Percentiles rank a stretch among this genome's conserved stretches.
These are phyloP conservation scores for Cichlasoma orientale DNA, from an alignment of 2,797 vertebrate species.

Conservation along the genomic window DNA sequence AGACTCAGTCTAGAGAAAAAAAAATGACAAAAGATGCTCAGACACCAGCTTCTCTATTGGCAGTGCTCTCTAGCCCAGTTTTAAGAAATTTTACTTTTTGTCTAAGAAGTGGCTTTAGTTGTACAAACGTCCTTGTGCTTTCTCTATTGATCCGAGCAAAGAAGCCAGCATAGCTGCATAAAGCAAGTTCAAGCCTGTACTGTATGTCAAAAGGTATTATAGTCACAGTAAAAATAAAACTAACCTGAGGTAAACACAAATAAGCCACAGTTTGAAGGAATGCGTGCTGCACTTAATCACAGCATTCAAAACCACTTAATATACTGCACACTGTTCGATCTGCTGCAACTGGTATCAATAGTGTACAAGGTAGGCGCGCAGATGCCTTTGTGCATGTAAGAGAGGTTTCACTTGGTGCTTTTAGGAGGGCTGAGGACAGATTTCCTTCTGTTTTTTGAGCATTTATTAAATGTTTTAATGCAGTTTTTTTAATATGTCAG, in stretches of 20 bases:
- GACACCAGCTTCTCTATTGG: neutral
- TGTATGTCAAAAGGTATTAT: conserved; percentile 16
- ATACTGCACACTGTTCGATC: neutral
- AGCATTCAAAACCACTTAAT: neutral
- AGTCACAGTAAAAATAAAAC: conserved; percentile 25
- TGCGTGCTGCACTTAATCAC: conserved; percentile 25
- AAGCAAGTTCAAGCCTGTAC: neutral
- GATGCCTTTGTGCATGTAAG: neutral
- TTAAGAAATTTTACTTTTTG: neutral
- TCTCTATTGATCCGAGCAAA: conserved; percentile 14
- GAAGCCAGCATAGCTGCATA: conserved; percentile 10
- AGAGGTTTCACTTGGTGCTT: neutral
- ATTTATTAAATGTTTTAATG: too few relatives aligned
- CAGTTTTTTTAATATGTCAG: neutral
- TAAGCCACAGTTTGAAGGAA: conserved; percentile 25
- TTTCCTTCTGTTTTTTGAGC: too few relatives aligned
- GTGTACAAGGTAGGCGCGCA: neutral
- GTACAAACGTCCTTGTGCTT: neutral
- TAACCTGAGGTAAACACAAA: conserved; percentile 25
- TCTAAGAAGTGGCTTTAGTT: neutral
- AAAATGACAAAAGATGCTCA: neutral
- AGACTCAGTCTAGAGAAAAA: neutral
- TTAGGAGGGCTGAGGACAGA: neutral
- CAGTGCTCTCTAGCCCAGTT: neutral
- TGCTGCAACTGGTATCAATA: conserved; percentile 5